Evolutionary conservation across 2,797 vertebrate genomes (phyloP), one percentile per base, ranked within the genome.

Genomic region (Aeoliscus strigatus): DNA sequence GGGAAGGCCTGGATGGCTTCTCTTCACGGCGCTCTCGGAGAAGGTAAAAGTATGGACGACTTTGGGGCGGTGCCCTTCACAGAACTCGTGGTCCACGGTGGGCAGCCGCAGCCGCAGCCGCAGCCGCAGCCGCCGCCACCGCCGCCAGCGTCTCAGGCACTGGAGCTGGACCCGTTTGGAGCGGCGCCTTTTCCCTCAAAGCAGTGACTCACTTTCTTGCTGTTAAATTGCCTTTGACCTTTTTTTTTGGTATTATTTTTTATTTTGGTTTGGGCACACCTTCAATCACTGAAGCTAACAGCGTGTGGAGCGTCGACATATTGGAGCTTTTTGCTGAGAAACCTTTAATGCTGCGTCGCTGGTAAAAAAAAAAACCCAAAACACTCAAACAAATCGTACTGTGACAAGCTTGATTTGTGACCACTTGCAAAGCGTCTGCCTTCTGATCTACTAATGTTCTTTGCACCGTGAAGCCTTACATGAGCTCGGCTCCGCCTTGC

Each of bases 31-130:
- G 43, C 76, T 0, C 29, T 88, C 0, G 61, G 67, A 0, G 92
- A 94, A 0, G 75, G 82, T 12, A 66, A 88, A 47, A 87, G 61
- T 74, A 98, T 85, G 8, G 96, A 99, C 42, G 96, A 99, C 43
- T 99, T 99, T 11, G 96, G 96, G 33, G 92, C 95, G 0, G 91
- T 97, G 49, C 94, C 95, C 53, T 98, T 98, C 64, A 94, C 93
- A 2, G 93, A 96, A 79, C 75, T 92, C 38, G 92, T 93, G 0
- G 68, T 90, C 51, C 89, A 86, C 27, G 60, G 86, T 0, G 51
- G 82, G 1, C 60, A 72, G 4, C 73, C 81, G 46, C 88, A 81
- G 49, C 80, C 75, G 40, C 51, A 26, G 18, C 50, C 16, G 34
- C 64, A 70, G 23, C 86, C 72, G 34, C 57, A 53, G 27, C 45